Base-by-base conservation (phyloP, 2,113 vertebrate genomes). In the Dinomys branickii region DNA sequence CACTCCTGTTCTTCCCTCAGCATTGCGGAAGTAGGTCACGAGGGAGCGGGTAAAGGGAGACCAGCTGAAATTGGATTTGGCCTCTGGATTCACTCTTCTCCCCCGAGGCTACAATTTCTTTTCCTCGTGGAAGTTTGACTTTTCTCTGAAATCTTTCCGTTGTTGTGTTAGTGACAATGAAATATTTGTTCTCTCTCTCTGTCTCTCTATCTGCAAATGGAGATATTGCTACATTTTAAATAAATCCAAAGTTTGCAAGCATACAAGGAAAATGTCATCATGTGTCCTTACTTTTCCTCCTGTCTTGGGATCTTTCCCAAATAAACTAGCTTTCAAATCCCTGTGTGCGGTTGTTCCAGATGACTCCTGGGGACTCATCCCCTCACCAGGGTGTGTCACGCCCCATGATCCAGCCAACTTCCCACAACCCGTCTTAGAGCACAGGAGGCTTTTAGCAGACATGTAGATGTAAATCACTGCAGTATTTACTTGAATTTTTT, bases 201-300 rank as follows among this genome's bases (percentile, higher is more conserved):
- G 47, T 50, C 47, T n/a, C 63, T 33, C 0, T 71, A 75, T 75
- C 78, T 63, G 93, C 38, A 54, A 50, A n/a, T 78, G 26, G 26
- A 81, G 8, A 24, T 69, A 13, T 69, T 52, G 5, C 73, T 63
- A 14, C 6, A 22, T 58, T n/a, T 91, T 52, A 88, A 97, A 97
- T 97, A 96, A 97, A 95, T 41, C 5, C 44, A 16, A 41, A 26
- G 30, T 91, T 52, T 54, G 30, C 16, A 71, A 9, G 19, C 61
- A 56, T 77, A 26, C 44, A 90, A 30, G 50, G 73, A 50, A 7
- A 92, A n/a, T 4, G 30, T 28, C 0, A 12, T 54, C 0, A 2
- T 77, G 61, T 85, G 26, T 92, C 71, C 1, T 87, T 71, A 47
- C 44, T 92, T 78, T 89, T 52, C 7, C 30, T 58, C 24, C 69